Base-by-base conservation (phyloP, 2,797 vertebrate species). In the Kryptopterus vitreolus region DNA sequence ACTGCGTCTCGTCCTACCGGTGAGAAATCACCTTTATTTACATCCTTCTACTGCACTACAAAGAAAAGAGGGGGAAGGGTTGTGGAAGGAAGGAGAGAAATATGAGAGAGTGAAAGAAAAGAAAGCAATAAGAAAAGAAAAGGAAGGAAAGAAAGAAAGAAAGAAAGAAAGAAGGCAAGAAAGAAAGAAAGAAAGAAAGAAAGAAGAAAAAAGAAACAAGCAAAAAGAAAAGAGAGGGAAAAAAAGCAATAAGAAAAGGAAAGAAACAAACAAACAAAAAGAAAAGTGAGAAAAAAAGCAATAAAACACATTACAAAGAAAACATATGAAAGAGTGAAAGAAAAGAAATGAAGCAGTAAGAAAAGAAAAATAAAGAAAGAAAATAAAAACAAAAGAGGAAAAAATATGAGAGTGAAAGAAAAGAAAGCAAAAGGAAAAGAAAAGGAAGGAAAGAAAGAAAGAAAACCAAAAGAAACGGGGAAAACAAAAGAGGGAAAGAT, bases 1-100 rank as follows among this genome's bases (percentile, higher is more conserved):
- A 84, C 87, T 95, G 93, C 29, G 91, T 98, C 82, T 81, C 87
- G 20, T 91, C 85, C 0, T 98, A 95, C 92, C 96, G 96, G 98
- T 99, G 88, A 70, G 89, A 76, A 80, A 43, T 33, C 10, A 20
- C 24, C 20, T 62, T 69, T 15, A 68, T n/a, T n/a, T 24, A n/a
- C 9, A 10, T 12, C 15, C 15, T 50, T 50, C 8, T 50, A 24
- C 7, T 35, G 2, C 63, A n/a, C 1, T 1, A 58, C 10, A 26
- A 58, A 26, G 55, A 13, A 58, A 26, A 38, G 4, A 10, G 22
- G 11, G 4, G 55, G 24, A n/a, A 26, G 11, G 11, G 24, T n/a
- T 1, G 6, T 18, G 20, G 16, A n/a, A 57, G 24, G 6, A 11
- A 3, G 2, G 9, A 24, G 12, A 1, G n/a, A 43, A 43, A 43